Percentiles rank a stretch among this genome's conserved stretches.
phyloP scores from a whole-genome alignment of 2,113 vertebrate species.

The Trichomycterus rosablanca region DNA sequence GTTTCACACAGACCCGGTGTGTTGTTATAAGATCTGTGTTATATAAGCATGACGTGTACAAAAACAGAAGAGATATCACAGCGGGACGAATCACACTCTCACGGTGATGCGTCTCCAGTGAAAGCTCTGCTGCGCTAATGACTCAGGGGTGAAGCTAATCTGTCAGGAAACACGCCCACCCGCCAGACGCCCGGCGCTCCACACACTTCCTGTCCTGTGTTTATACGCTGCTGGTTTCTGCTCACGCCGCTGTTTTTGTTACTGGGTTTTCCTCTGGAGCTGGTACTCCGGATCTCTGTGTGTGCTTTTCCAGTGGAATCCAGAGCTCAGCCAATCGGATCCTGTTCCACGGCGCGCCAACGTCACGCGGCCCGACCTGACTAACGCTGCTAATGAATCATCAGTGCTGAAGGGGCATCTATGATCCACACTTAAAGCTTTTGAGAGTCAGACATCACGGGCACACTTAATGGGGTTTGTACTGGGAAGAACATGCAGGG shows the following conservation, averaged over 20 bases:
- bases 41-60: too few relatives aligned
- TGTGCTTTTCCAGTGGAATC: constrained; percentile 32
- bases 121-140: background rate
- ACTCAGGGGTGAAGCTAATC: constrained; percentile 48
- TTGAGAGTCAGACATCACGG: too few relatives aligned
- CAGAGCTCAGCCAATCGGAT: constrained; percentile 23
- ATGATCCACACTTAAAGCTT: too few relatives aligned
- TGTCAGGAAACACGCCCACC: constrained; percentile 59
- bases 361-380: constrained; percentile 3
- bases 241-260: constrained; percentile 44
- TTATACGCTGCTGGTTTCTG: constrained; percentile 44
- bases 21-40: too few relatives aligned
- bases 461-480: too few relatives aligned
- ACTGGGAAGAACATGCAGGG: too few relatives aligned
- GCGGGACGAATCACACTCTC: too few relatives aligned
- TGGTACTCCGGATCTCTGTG: constrained; percentile 24
- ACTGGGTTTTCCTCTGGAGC: constrained; percentile 23
- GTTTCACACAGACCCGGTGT: too few relatives aligned
- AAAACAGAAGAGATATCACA: too few relatives aligned
- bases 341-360: constrained; percentile 23
- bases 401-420: too few relatives aligned
- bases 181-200: constrained; percentile 46
- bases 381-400: too few relatives aligned
- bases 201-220: constrained; percentile 59
- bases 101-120: too few relatives aligned